Conservation (phyloP, 2,797 vertebrate species). For the Pantherophis vulpinus region DNA sequence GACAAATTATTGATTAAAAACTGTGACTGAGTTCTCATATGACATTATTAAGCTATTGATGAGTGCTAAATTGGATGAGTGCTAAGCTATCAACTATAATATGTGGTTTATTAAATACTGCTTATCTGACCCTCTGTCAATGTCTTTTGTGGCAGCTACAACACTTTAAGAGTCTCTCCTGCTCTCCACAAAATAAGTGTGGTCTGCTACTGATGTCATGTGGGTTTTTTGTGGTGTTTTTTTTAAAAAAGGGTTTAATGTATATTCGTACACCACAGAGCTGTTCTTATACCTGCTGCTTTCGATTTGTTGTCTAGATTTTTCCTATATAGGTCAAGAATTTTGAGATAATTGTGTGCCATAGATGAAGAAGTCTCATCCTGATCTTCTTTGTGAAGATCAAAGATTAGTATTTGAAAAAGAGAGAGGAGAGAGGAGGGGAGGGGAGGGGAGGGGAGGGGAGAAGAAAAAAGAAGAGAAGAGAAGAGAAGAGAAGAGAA, state of each 20-base stretch:
- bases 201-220: not conserved
- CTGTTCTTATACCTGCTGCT: not conserved
- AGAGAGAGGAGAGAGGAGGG: no score
- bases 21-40: not conserved
- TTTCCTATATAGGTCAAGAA: not conserved
- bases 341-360: not conserved
- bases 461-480: rapidly evolving
- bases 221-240: not conserved
- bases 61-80: not conserved
- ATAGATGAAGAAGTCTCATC: not conserved
- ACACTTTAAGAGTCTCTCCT: not conserved
- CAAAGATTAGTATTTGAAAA: not conserved
- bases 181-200: not conserved
- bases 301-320: not conserved
- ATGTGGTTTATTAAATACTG: not conserved
- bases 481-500: no score
- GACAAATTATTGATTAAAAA: not conserved
- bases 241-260: not conserved
- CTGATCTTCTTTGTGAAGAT: not conserved
- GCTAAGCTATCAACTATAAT: not conserved
- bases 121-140: not conserved
- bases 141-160: not conserved
- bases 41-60: not conserved
- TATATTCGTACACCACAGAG: not conserved
- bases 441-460: no score